phyloP scores from a whole-genome alignment of 2,113 vertebrate species.

The Neolamprologus toae region DNA sequence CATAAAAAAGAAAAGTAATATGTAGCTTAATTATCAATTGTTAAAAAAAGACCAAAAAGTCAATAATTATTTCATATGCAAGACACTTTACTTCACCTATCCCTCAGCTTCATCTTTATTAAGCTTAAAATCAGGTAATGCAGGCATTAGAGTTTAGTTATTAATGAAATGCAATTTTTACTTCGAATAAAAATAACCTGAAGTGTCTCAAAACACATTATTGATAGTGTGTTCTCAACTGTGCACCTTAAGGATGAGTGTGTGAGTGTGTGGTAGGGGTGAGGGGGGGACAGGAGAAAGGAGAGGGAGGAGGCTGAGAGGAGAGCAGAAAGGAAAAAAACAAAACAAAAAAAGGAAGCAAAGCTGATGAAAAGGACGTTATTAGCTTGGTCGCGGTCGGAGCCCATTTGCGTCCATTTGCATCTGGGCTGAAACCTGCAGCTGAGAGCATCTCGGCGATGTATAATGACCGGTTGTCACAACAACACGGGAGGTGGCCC shows the following conservation, averaged over 20 bases:
- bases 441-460: slow-evolving; percentile 92
- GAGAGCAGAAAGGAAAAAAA: neutral
- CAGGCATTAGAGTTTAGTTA: neutral
- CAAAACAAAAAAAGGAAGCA: slow-evolving; percentile 6
- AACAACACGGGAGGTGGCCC: slow-evolving; percentile 98
- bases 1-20: neutral
- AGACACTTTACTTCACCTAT: neutral
- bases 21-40: neutral
- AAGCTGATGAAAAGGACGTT: slow-evolving; percentile 72
- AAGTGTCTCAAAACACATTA: neutral
- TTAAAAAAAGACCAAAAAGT: neutral
- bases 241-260: slow-evolving; percentile 41
- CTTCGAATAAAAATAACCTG: neutral
- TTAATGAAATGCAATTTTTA: neutral
- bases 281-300: neutral
- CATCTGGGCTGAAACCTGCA: slow-evolving; percentile 89
- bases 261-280: neutral
- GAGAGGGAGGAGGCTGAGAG: neutral
- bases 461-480: slow-evolving; percentile 99
- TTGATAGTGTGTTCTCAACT: neutral
- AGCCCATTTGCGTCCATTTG: slow-evolving; percentile 99
- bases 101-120: neutral
- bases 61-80: neutral
- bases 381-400: slow-evolving; percentile 90
- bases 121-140: neutral